These are phyloP conservation scores for Bombyx huttoni DNA, from an alignment of 2,888 invertebrate genomes.

Conservation along the genomic window DNA sequence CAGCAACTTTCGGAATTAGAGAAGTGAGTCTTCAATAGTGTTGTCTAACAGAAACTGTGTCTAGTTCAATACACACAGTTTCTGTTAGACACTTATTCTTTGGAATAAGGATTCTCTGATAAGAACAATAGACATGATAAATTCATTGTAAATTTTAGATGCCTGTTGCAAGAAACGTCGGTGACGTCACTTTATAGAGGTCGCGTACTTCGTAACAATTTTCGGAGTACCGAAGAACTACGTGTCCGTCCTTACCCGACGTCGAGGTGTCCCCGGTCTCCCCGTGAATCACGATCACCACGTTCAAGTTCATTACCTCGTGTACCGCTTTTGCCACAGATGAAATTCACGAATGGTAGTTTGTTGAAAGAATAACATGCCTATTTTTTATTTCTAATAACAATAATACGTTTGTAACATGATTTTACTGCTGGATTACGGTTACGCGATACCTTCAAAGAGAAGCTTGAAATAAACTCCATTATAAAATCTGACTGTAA, in stretches of 20 bases:
- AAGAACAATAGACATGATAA: too few relatives aligned
- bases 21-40: constrained; percentile 29
- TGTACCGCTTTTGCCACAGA: constrained; percentile 29
- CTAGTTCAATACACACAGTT: too few relatives aligned
- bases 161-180: constrained; percentile 50
- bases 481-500: neutral
- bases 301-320: constrained; percentile 46
- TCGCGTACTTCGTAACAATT: constrained; percentile 38
- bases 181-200: constrained; percentile 42
- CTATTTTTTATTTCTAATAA: neutral
- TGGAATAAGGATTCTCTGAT: too few relatives aligned
- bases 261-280: constrained; percentile 19
- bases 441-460: neutral
- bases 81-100: too few relatives aligned
- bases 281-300: constrained; percentile 24
- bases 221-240: constrained; percentile 55
- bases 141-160: constrained; percentile 25
- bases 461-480: neutral
- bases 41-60: neutral
- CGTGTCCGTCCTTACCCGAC: constrained; percentile 42
- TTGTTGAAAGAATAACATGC: neutral
- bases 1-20: constrained; percentile 53
- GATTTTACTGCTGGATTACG: neutral
- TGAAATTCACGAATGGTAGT: constrained; percentile 28
- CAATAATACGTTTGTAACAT: neutral